Percentiles rank a stretch among this genome's conserved stretches.
These are phyloP conservation scores for Ennomos erosarius DNA, from an alignment of 2,888 invertebrate genomes.

Conservation along the genomic window DNA sequence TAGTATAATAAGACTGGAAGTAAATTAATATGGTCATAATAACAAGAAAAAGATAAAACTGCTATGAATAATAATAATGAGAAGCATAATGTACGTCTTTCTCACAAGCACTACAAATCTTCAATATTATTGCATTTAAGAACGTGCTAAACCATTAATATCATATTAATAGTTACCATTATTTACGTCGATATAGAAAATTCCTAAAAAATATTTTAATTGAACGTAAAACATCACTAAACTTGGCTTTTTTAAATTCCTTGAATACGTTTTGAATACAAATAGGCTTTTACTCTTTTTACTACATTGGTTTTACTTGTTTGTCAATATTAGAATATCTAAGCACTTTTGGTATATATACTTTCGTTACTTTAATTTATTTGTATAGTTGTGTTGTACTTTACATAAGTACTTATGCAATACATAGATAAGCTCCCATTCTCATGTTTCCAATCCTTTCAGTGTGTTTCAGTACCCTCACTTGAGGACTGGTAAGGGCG, in stretches of 20 bases:
- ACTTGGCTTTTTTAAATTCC: conserved; percentile 22
- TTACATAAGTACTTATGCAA: too few relatives aligned
- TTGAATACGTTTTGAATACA: conserved; percentile 25
- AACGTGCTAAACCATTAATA: too few relatives aligned
- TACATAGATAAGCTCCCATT: too few relatives aligned
- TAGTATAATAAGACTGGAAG: too few relatives aligned
- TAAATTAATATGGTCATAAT: background rate
- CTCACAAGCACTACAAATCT: too few relatives aligned
- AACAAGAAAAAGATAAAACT: conserved; percentile 1
- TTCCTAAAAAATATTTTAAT: conserved; percentile 14
- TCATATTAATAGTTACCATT: too few relatives aligned
- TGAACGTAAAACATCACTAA: conserved; percentile 16
- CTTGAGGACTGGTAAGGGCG: too few relatives aligned
- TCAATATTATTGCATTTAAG: too few relatives aligned
- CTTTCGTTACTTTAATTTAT: conserved; percentile 10
- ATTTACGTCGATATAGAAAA: background rate
- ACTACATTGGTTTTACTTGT: conserved; percentile 12
- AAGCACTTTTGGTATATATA: conserved; percentile 8
- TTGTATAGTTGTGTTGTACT: background rate
- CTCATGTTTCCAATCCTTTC: too few relatives aligned
- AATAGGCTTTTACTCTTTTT: conserved; percentile 19
- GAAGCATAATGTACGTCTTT: too few relatives aligned
- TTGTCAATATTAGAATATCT: conserved; percentile 27
- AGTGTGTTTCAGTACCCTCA: too few relatives aligned
- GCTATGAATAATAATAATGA: too few relatives aligned